Evolutionary conservation across 1,140 invertebrate genomes (phyloP).

Genomic region (Drosophila tani): DNA sequence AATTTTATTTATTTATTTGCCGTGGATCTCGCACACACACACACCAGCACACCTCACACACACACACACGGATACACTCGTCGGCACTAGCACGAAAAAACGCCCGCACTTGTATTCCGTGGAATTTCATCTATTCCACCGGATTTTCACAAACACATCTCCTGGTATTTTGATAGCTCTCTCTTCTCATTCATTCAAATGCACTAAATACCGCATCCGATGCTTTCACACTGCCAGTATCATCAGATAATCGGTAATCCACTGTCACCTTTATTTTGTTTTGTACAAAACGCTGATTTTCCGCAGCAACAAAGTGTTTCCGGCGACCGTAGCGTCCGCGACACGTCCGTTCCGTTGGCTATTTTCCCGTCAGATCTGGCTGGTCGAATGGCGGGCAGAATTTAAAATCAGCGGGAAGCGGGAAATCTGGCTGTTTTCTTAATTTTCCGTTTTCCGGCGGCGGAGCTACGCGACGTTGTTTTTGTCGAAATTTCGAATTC

Average conservation of each 20-base stretch:
- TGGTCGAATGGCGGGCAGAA: neutral
- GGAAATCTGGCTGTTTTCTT: neutral
- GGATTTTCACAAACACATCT: slow-evolving; percentile 7
- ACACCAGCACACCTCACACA: neutral
- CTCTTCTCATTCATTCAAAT: slow-evolving; percentile 29
- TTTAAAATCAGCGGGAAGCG: neutral
- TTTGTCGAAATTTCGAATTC: neutral
- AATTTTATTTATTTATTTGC: slow-evolving; percentile 61
- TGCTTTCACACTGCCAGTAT: slow-evolving; percentile 4
- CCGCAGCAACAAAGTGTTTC: slow-evolving; percentile 6
- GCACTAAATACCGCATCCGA: slow-evolving; percentile 6
- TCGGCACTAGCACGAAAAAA: slow-evolving; percentile 11
- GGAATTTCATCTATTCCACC: slow-evolving; percentile 44
- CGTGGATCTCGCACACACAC: slow-evolving; percentile 42
- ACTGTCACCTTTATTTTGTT: slow-evolving; percentile 10
- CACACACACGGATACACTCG: slow-evolving; percentile 12
- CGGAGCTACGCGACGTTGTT: slow-evolving; percentile 1
- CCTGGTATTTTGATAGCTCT: slow-evolving; percentile 5
- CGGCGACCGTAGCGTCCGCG: slow-evolving; percentile 1
- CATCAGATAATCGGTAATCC: slow-evolving; percentile 9
- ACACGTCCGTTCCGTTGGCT: neutral
- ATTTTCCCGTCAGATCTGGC: neutral
- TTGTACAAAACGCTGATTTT: slow-evolving; percentile 1
- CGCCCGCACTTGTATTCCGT: slow-evolving; percentile 49
- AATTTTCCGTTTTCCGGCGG: neutral